phyloP scores from a whole-genome alignment of 2,113 vertebrate species.

The Spea bombifrons region DNA sequence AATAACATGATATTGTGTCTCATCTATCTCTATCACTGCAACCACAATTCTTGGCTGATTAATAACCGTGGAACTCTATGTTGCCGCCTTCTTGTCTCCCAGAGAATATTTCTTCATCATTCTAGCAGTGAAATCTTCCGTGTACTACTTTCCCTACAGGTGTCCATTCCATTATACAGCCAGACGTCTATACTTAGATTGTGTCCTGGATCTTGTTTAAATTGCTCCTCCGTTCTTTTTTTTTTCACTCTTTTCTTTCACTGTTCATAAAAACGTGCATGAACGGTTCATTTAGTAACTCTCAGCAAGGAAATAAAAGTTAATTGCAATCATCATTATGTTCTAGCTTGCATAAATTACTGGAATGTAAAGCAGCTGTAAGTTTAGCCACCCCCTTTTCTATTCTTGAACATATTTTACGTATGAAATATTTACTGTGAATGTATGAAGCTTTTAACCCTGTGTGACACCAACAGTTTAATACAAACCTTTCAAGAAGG shows the following conservation, averaged over 20 bases:
- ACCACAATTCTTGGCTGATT: slow-evolving; percentile 4
- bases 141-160: slow-evolving; percentile 21
- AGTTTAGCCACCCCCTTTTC: not conserved
- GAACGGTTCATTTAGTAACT: slow-evolving; percentile 16
- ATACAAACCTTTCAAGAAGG: too few relatives aligned
- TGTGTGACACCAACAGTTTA: too few relatives aligned
- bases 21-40: not conserved
- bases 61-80: not conserved
- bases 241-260: not conserved
- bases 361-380: not conserved
- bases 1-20: not conserved
- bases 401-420: too few relatives aligned
- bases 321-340: not conserved
- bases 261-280: not conserved
- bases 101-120: slow-evolving; percentile 14
- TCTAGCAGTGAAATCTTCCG: slow-evolving; percentile 2
- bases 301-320: slow-evolving; percentile 2
- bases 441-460: too few relatives aligned
- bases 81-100: not conserved
- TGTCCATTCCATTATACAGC: slow-evolving; percentile 23
- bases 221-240: not conserved
- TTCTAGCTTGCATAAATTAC: not conserved
- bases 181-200: slow-evolving; percentile 24
- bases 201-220: slow-evolving; percentile 6
- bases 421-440: too few relatives aligned